Evolutionary conservation across 2,113 vertebrate genomes (phyloP).

Genomic region (Cyanoramphus novaezelandiae): DNA sequence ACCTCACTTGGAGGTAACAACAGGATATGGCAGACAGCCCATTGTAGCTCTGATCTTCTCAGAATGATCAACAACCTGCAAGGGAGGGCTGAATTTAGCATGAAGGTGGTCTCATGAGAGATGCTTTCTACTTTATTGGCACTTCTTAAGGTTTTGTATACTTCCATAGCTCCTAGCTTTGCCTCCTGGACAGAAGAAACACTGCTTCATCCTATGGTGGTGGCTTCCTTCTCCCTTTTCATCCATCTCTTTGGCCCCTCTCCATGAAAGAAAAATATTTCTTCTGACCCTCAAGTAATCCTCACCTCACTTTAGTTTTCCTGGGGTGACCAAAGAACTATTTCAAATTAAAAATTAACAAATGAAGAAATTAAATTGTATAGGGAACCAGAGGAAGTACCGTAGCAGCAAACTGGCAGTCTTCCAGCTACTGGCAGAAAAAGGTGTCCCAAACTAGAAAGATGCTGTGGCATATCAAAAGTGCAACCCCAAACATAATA

Average conservation of each 20-base stretch:
- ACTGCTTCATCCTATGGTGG: background rate
- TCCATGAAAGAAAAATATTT: background rate
- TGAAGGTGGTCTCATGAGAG: background rate
- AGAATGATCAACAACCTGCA: background rate
- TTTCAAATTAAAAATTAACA: background rate
- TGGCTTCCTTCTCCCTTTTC: background rate
- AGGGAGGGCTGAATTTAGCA: background rate
- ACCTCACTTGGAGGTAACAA: background rate
- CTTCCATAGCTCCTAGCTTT: background rate
- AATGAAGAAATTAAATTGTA: background rate
- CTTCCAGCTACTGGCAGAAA: background rate
- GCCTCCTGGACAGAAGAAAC: background rate
- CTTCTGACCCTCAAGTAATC: background rate
- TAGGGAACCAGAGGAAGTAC: background rate
- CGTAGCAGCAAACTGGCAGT: background rate
- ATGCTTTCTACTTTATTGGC: background rate
- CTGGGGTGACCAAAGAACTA: background rate
- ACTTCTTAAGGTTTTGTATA: background rate
- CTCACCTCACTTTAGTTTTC: background rate
- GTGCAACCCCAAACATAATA: background rate
- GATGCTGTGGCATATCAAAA: background rate
- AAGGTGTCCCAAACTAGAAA: background rate
- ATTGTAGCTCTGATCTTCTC: background rate
- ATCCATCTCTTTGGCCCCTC: background rate
- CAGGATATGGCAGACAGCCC: background rate